Percentiles rank a stretch among this genome's conserved stretches.
phyloP scores from a whole-genome alignment of 2,888 invertebrate genomes.

The Caradrina clavipalpis region DNA sequence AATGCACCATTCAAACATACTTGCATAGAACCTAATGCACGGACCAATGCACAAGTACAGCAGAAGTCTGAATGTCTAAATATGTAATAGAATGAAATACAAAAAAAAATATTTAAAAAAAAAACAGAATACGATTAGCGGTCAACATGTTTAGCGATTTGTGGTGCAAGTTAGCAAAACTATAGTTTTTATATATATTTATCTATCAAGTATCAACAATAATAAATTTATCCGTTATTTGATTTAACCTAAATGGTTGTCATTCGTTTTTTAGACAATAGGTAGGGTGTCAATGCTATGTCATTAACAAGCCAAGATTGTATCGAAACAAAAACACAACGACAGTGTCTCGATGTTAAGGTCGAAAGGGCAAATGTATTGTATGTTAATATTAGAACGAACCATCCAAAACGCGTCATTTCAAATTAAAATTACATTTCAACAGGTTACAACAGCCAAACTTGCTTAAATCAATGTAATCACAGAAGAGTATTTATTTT shows the following conservation, averaged over 20 bases:
- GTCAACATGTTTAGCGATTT: no score
- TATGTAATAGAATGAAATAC: no score
- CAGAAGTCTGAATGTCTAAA: no score
- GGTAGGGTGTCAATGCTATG: not conserved
- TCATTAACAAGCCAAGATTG: slow-evolving; percentile 4
- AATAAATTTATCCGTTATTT: not conserved
- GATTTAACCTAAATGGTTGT: not conserved
- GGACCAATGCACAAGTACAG: no score
- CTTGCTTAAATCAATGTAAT: not conserved
- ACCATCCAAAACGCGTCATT: slow-evolving; percentile 34
- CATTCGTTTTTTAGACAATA: not conserved
- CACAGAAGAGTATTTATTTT: not conserved
- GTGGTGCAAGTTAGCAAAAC: not conserved
- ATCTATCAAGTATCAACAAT: not conserved
- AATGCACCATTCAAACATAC: no score
- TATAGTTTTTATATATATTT: not conserved
- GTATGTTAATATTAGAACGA: slow-evolving; percentile 57
- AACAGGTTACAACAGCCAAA: slow-evolving; percentile 2
- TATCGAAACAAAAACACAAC: slow-evolving; percentile 33
- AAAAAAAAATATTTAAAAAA: no score
- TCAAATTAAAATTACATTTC: slow-evolving; percentile 31
- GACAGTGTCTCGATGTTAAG: slow-evolving; percentile 26
- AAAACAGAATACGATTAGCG: no score
- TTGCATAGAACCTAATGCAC: no score
- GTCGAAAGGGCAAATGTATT: slow-evolving; percentile 52